Conservation (phyloP, 2,797 vertebrate genomes). For the Alfaro cultratus region DNA sequence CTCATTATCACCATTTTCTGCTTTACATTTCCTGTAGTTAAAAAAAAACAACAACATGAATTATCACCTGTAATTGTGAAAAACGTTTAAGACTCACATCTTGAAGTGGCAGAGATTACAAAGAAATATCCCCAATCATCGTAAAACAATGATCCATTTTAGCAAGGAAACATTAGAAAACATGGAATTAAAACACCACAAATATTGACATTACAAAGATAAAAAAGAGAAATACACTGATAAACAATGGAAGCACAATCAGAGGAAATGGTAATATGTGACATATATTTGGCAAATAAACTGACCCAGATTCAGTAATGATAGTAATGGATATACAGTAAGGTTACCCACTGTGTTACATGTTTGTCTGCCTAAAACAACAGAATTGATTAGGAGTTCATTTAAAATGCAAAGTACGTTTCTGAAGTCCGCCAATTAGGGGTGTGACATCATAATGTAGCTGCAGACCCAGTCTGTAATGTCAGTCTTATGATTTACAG, state of each 20-base stretch:
- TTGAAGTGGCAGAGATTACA: neutral
- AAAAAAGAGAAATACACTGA: neutral
- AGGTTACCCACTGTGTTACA: neutral
- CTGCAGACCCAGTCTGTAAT: neutral
- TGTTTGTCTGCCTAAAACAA: neutral
- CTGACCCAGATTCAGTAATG: neutral
- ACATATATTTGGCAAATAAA: neutral
- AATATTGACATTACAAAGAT: neutral
- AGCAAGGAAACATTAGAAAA: neutral
- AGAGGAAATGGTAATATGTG: neutral
- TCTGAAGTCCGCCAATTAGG: neutral
- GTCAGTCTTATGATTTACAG: neutral
- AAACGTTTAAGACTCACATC: neutral
- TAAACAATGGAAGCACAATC: neutral
- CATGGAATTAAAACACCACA: neutral
- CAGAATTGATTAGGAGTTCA: neutral
- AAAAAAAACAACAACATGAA: neutral
- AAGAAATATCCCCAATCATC: neutral
- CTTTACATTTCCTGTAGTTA: neutral
- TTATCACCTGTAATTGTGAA: neutral
- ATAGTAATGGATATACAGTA: neutral
- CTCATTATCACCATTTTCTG: neutral
- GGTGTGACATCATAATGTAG: neutral
- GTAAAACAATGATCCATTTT: neutral
- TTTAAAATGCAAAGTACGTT: slow-evolving; percentile 3